phyloP scores from a whole-genome alignment of 2,797 vertebrate genomes.

The Hemitrygon akajei region DNA sequence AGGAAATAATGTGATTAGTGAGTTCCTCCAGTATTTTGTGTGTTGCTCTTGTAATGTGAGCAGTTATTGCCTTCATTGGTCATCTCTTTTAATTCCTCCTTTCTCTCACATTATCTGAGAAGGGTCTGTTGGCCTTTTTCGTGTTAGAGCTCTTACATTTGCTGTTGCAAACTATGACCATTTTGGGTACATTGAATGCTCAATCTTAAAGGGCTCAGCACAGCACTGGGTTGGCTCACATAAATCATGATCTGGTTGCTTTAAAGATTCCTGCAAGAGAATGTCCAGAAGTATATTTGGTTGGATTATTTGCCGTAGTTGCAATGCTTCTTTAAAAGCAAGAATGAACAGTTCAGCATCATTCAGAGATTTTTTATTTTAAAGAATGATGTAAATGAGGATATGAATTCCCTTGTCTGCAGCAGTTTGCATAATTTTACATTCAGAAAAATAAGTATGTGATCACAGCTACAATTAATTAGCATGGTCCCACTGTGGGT shows the following conservation, averaged over 20 bases:
- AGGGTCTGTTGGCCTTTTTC: no score
- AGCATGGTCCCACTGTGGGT: not conserved
- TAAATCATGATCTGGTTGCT: not conserved
- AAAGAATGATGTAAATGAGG: not conserved
- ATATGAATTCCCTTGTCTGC: not conserved
- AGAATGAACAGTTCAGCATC: not conserved
- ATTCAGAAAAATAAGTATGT: slow-evolving; percentile 1
- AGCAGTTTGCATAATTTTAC: slow-evolving; percentile 18
- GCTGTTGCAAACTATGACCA: no score
- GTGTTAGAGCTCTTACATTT: no score
- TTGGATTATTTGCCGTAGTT: not conserved
- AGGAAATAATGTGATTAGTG: no score
- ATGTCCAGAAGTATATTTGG: not conserved
- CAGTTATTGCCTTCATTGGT: no score
- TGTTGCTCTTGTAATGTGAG: no score
- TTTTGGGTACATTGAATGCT: no score
- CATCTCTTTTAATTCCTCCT: no score
- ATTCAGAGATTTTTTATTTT: not conserved
- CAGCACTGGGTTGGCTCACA: no score
- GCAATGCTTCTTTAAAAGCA: not conserved
- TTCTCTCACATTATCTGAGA: no score
- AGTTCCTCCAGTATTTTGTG: no score
- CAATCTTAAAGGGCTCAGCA: no score
- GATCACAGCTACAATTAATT: not conserved
- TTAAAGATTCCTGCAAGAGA: not conserved